Evolutionary conservation across 2,113 vertebrate genomes (phyloP), one percentile per base, ranked within the genome.

Genomic region (Platichthys stellatus): DNA sequence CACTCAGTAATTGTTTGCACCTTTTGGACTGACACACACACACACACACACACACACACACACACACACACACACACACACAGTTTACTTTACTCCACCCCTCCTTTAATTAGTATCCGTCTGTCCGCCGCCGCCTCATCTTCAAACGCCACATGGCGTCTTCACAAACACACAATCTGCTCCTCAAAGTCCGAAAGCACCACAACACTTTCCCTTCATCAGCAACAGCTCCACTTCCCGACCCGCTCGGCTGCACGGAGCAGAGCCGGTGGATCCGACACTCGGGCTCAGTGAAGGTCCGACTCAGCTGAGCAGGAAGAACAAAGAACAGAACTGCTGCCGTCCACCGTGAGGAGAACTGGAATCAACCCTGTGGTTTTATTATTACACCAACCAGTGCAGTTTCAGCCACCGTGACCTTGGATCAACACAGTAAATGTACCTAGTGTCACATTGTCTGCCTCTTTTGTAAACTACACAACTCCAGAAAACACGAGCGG

Each of bases 81-180:
- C 10, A 13, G 17, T 53, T 47, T 21, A 68, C 65, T 68, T 47
- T 21, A 68, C 65, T 68, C 40, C 43, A 10, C 0, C 40, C 28
- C 31, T 54, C 21, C 35, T 74, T 66, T 89, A 84, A 89, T 89
- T 76, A 88, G 68, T 12, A 67, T 70, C 86, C 72, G 60, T 88
- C 91, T 89, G 85, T 85, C 80, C 61, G 28, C 47, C 15, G 54
- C 43, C 61, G 74, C 74, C 86, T 89, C 86, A 89, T 90, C 87
- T 90, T 88, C 81, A 84, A 81, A 86, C 82, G 49, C 59, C 84
- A 85, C 81, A 87, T 76, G 73, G 60, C 31, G 58, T 53, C 83
- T 85, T 82, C 70, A 75, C 77, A 70, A 24, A 75, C 63, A 72
- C 54, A 78, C 69, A 75, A 75, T 69, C 82, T 76, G 67, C 74